A percentile compares a stretch with the other conserved stretches of the same genome.
Conservation (phyloP, 1,140 invertebrate species). For the Micrasema minimum region DNA sequence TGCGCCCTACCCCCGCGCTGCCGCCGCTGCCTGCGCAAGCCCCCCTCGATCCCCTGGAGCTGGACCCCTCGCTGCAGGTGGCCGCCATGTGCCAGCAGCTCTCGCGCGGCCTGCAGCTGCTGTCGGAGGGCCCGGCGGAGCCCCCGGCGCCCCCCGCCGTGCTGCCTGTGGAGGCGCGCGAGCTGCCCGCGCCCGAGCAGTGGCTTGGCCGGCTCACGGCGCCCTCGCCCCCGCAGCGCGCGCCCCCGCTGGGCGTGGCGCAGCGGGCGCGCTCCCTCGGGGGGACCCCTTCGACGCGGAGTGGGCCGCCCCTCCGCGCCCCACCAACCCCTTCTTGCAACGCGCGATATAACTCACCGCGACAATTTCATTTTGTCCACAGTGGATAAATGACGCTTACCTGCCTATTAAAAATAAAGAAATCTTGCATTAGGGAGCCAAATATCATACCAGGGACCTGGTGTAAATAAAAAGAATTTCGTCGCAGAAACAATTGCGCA, state of each 20-base stretch:
- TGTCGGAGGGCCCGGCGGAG: conserved; percentile 60
- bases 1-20: conserved; percentile 69
- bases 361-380: too few relatives aligned
- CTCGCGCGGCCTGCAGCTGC: conserved; percentile 61
- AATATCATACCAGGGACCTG: too few relatives aligned
- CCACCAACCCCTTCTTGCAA: conserved; percentile 52
- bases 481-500: too few relatives aligned
- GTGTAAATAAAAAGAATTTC: too few relatives aligned
- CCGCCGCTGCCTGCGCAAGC: conserved; percentile 58
- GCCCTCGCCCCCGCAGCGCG: conserved; percentile 72
- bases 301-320: conserved; percentile 75
- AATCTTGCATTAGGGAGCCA: too few relatives aligned
- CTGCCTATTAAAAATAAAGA: too few relatives aligned
- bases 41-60: conserved; percentile 56
- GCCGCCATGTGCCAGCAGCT: conserved; percentile 64
- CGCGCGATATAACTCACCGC: conserved; percentile 40
- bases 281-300: conserved; percentile 88
- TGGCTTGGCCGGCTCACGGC: conserved; percentile 74
- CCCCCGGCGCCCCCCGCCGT: conserved; percentile 55
- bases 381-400: too few relatives aligned
- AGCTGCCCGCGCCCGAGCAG: conserved; percentile 78
- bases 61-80: conserved; percentile 56
- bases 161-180: conserved; percentile 53
- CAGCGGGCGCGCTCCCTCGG: conserved; percentile 64
- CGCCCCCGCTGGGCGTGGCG: conserved; percentile 72